Base-by-base conservation (phyloP, 2,113 vertebrate genomes). In the Lophotis ruficrista region DNA sequence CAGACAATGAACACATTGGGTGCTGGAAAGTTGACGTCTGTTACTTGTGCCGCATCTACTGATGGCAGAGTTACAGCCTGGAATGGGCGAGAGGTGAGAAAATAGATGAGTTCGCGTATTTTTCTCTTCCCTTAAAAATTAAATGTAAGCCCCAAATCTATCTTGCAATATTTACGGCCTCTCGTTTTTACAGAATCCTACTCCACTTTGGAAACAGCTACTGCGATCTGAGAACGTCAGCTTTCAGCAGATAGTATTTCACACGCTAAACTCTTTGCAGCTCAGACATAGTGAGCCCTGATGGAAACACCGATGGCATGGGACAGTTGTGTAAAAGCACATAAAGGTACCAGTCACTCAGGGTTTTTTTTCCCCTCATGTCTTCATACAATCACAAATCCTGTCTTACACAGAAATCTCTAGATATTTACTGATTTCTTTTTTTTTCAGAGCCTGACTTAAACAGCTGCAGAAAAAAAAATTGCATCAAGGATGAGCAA, bases 11-110 rank as follows among this genome's bases (percentile, higher is more conserved):
- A 21, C 38, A 25, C 17, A 23, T 38, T 97, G 53, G 97, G 98
- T 41, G 75, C 96, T 48, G 97, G 96, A 73, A 95, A 23, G 73
- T 72, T 75, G 43, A 89, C 48, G 1, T 88, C 98, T 14, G 61
- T 97, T 30, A 94, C 98, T 27, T 99, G 98, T 91, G 98, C 98
- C 14, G 97, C 98, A 37, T 98, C 98, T 6, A 57, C 97, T 25
- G 98, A 98, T 48, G 97, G 98, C 21, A 98, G 98, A 12, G 83
- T 98, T 61, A 97, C 97, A 92, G 98, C 98, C 12, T 98, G 98
- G 98, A 97, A 97, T 57, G 71, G 98, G 93, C 96, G 95, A 47
- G 98, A 98, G 87, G 98, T 98, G 68, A 89, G 92, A 57, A 91
- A 84, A 79, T 31, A 28, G 14, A 7, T 0, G 8, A 38, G 6